Conservation (phyloP, 2,797 vertebrate genomes). For the Synanceia verrucosa region DNA sequence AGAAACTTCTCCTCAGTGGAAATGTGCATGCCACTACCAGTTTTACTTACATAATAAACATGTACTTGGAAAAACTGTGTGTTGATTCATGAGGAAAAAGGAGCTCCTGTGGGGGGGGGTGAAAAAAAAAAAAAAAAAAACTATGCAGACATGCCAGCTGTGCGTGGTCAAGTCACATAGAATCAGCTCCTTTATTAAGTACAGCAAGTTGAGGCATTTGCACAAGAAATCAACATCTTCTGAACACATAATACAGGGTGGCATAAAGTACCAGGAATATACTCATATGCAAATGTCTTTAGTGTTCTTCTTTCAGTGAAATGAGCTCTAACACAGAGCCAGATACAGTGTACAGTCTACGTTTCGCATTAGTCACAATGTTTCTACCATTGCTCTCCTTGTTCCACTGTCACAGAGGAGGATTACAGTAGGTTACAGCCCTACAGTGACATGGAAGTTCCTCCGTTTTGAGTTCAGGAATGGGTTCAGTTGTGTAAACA, state of each 20-base stretch:
- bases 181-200: slow-evolving; percentile 90
- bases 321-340: slow-evolving; percentile 80
- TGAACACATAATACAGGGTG: slow-evolving; percentile 86
- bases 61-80: slow-evolving; percentile 23
- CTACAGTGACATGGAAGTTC: slow-evolving; percentile 61
- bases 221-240: slow-evolving; percentile 85
- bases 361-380: slow-evolving; percentile 77
- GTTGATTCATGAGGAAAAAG: slow-evolving; percentile 27
- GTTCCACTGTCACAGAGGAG: slow-evolving; percentile 56
- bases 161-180: slow-evolving; percentile 78
- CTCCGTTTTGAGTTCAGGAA: slow-evolving; percentile 65
- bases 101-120: no score
- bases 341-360: slow-evolving; percentile 88
- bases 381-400: slow-evolving; percentile 67
- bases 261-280: slow-evolving; percentile 89
- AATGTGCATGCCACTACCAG: slow-evolving; percentile 45
- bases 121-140: slow-evolving; percentile 20
- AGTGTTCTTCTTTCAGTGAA: slow-evolving; percentile 85
- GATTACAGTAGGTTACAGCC: slow-evolving; percentile 52
- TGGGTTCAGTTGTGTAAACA: slow-evolving; percentile 81
- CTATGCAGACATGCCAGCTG: slow-evolving; percentile 40
- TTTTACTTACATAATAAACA: slow-evolving; percentile 77
- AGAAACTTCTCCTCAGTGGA: slow-evolving; percentile 1
- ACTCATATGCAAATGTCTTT: slow-evolving; percentile 85
- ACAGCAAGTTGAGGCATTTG: slow-evolving; percentile 90